phyloP scores from a whole-genome alignment of 2,113 vertebrate species.

The Amphiprion percula region DNA sequence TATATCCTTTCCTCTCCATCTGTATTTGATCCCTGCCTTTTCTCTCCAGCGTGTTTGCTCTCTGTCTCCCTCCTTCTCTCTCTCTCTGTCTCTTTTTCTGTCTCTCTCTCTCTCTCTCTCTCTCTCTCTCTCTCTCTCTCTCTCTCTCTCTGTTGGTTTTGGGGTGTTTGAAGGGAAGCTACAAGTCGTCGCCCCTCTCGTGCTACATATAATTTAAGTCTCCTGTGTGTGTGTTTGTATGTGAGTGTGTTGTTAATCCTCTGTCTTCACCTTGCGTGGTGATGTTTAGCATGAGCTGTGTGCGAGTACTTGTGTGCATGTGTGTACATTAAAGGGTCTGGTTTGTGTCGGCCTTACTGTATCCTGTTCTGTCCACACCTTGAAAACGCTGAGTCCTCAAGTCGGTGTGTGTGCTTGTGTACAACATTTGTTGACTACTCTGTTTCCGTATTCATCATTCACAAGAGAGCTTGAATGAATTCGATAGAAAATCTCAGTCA shows the following conservation, averaged over 20 bases:
- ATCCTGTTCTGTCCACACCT: slow-evolving; percentile 59
- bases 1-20: slow-evolving; percentile 79
- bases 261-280: slow-evolving; percentile 48
- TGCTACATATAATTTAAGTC: slow-evolving; percentile 44
- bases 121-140: slow-evolving; percentile 16
- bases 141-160: slow-evolving; percentile 49
- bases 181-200: slow-evolving; percentile 64
- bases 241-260: slow-evolving; percentile 47
- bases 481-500: background rate
- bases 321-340: slow-evolving; percentile 42
- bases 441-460: slow-evolving; percentile 32
- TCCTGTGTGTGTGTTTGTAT: slow-evolving; percentile 22
- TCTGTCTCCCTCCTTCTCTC: slow-evolving; percentile 14
- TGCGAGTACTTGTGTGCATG: slow-evolving; percentile 1
- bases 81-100: slow-evolving; percentile 3
- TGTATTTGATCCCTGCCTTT: slow-evolving; percentile 72
- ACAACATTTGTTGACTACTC: background rate
- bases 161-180: slow-evolving; percentile 64
- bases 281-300: slow-evolving; percentile 34
- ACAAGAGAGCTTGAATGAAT: slow-evolving; percentile 10
- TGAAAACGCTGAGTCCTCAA: slow-evolving; percentile 43
- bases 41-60: slow-evolving; percentile 48
- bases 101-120: slow-evolving; percentile 9
- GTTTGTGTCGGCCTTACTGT: slow-evolving; percentile 40
- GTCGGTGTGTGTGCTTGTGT: slow-evolving; percentile 16